Percentiles rank a stretch among this genome's conserved stretches.
These are phyloP conservation scores for Hemistola chrysoprasaria DNA, from an alignment of 2,888 invertebrate species.

Conservation along the genomic window DNA sequence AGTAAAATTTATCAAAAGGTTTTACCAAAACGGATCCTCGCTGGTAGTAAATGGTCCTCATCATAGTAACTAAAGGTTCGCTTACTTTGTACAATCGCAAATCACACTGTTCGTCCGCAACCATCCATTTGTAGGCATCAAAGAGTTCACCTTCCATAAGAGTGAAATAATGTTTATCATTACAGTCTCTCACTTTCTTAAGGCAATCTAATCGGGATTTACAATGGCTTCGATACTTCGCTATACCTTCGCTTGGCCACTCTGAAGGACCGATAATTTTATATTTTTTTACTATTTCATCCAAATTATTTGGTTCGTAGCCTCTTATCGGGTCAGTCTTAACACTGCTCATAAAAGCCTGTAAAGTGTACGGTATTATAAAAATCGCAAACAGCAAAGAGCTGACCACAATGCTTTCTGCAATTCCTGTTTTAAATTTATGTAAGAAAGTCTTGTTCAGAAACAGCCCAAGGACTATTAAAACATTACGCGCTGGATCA, in stretches of 20 bases:
- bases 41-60: constrained; percentile 38
- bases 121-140: constrained; percentile 27
- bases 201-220: no score
- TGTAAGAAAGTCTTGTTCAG: constrained; percentile 33
- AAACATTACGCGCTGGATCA: constrained; percentile 31
- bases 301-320: constrained; percentile 26
- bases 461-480: constrained; percentile 42
- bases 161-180: constrained; percentile 31
- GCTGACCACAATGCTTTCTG: constrained; percentile 32
- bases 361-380: constrained; percentile 37
- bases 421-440: constrained; percentile 24
- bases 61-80: constrained; percentile 22
- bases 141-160: constrained; percentile 26
- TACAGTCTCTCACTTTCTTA: constrained; percentile 23
- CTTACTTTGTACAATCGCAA: constrained; percentile 29
- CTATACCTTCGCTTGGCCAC: background rate
- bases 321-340: constrained; percentile 35
- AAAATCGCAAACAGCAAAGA: constrained; percentile 37
- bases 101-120: constrained; percentile 31
- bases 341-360: constrained; percentile 38
- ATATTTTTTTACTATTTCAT: constrained; percentile 24
- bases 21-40: constrained; percentile 38
- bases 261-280: constrained; percentile 18
- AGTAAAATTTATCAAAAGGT: constrained; percentile 22
- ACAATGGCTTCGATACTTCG: constrained; percentile 21